A percentile compares a stretch with the other conserved stretches of the same genome.
Evolutionary conservation across 2,113 vertebrate genomes (phyloP).

Genomic region (Laticauda laticaudata): DNA sequence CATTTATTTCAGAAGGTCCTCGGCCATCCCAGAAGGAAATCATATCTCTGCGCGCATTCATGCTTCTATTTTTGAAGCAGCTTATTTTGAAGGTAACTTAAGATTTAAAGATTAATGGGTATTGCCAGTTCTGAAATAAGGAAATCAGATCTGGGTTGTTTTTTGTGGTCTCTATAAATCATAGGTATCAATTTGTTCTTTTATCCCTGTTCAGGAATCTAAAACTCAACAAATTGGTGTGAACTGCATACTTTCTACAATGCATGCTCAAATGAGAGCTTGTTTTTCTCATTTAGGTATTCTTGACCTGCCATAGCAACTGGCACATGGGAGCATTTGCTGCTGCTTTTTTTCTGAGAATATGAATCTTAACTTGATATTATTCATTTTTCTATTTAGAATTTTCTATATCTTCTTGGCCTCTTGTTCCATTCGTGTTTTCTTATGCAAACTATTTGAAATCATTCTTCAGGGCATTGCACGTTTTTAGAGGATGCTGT

Average conservation of each 20-base stretch:
- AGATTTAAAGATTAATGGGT: conserved; percentile 5
- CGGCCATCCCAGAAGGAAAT: conserved; percentile 95
- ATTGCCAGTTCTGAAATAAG: background rate
- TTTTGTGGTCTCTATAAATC: background rate
- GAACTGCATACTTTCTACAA: background rate
- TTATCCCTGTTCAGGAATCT: background rate
- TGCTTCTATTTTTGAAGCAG: conserved; percentile 97
- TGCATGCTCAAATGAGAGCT: background rate
- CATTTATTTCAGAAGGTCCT: conserved; percentile 84
- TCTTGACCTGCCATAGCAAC: background rate
- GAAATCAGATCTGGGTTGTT: background rate
- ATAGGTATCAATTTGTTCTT: background rate
- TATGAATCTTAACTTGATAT: background rate
- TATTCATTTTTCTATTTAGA: background rate
- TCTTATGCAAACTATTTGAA: background rate
- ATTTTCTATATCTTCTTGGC: background rate
- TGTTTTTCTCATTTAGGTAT: background rate
- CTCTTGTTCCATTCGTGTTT: background rate
- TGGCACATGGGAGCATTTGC: background rate
- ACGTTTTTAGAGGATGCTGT: background rate
- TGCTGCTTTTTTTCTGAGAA: background rate
- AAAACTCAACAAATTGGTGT: background rate
- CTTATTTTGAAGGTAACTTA: conserved; percentile 92
- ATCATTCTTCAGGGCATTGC: background rate
- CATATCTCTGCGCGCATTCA: conserved; percentile 90